Evolutionary conservation across 2,113 vertebrate genomes (phyloP).

Genomic region (Elaphurus davidianus): DNA sequence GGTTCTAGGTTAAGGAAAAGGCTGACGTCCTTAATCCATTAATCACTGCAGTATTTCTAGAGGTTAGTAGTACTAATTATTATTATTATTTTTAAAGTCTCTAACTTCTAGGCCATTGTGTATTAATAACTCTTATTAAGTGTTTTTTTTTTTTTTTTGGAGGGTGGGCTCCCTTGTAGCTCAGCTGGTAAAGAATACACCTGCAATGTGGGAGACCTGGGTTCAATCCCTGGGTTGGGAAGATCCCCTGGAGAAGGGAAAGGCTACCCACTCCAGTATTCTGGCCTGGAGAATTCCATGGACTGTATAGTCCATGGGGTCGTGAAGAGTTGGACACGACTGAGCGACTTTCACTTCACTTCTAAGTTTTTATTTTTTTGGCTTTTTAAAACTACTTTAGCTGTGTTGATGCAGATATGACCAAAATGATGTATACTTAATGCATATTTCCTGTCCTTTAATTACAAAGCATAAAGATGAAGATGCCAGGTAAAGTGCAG

Average conservation of each 20-base stretch:
- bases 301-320: neutral
- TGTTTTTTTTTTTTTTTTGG: neutral
- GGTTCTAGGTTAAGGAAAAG: conserved; percentile 91
- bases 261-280: neutral
- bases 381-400: neutral
- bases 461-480: neutral
- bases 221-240: neutral
- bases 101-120: neutral
- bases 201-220: neutral
- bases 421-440: conserved; percentile 16
- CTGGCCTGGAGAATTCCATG: neutral
- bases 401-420: conserved; percentile 32
- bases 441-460: neutral
- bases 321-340: neutral
- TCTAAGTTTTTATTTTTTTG: conserved; percentile 43
- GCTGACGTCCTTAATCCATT: conserved; percentile 95
- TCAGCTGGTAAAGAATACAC: neutral
- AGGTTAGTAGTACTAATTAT: conserved; percentile 86
- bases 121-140: neutral
- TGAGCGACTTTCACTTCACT: neutral
- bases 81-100: conserved; percentile 46
- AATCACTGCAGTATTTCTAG: conserved; percentile 96
- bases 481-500: neutral
- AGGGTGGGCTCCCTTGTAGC: neutral
- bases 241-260: neutral